Evolutionary conservation across 2,797 vertebrate genomes (phyloP).

Genomic region (Toxotes lorentzi): DNA sequence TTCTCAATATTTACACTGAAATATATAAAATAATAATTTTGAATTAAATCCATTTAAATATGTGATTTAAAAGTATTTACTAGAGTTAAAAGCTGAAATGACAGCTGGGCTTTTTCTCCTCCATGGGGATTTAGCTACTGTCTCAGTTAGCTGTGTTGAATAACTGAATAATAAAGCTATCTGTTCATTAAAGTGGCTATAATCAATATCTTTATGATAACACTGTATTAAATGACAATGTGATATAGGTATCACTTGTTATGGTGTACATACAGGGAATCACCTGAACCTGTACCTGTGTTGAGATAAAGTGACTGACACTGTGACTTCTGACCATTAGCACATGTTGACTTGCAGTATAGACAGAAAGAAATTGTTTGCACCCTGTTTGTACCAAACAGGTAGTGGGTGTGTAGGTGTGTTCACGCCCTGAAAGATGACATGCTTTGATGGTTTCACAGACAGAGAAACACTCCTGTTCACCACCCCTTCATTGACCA

Average conservation of each 20-base stretch:
- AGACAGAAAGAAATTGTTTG: neutral
- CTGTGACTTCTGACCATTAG: neutral
- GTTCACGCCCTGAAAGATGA: neutral
- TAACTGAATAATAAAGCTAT: neutral
- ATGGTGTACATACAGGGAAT: neutral
- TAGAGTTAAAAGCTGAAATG: neutral
- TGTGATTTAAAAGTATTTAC: neutral
- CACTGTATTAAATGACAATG: neutral
- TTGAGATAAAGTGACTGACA: neutral
- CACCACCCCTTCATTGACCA: neutral
- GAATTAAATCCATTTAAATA: neutral
- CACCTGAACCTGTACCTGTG: neutral
- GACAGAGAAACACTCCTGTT: neutral
- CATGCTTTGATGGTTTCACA: constrained; percentile 5
- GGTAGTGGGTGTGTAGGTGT: too few species aligned
- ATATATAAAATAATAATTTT: too few species aligned
- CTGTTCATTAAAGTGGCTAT: neutral
- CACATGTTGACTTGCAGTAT: neutral
- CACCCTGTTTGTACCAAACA: neutral
- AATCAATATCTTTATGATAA: neutral
- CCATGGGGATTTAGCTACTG: neutral
- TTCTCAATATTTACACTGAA: neutral
- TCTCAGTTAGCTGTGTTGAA: constrained; percentile 7
- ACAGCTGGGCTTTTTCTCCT: neutral
- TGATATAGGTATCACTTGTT: neutral